Evolutionary conservation across 2,888 invertebrate genomes (phyloP).

Genomic region (Halictus quadricinctus): DNA sequence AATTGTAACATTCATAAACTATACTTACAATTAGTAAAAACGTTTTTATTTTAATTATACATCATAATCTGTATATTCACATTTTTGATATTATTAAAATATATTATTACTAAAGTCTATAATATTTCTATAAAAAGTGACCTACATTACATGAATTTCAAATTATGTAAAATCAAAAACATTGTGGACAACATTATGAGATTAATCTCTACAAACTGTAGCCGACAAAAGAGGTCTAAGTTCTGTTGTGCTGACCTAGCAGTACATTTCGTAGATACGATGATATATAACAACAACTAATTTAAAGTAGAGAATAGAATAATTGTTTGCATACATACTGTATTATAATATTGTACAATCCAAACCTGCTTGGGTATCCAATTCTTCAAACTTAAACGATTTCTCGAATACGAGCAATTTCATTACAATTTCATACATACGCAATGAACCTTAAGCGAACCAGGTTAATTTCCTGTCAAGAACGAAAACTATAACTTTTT

Average conservation of each 20-base stretch:
- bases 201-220: background rate
- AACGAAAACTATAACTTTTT: slow-evolving; percentile 1
- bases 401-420: background rate
- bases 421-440: background rate
- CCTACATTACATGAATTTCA: background rate
- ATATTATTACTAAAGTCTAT: slow-evolving; percentile 3
- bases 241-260: background rate
- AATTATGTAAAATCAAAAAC: background rate
- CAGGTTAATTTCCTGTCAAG: background rate
- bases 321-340: background rate
- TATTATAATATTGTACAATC: background rate
- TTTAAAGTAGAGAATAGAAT: slow-evolving; percentile 18
- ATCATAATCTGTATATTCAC: slow-evolving; percentile 24
- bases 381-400: slow-evolving; percentile 7
- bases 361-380: background rate
- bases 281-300: slow-evolving; percentile 8
- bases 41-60: slow-evolving; percentile 23
- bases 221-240: background rate
- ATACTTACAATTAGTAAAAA: slow-evolving; percentile 10
- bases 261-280: slow-evolving; percentile 7
- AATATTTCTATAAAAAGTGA: background rate
- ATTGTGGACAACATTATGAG: background rate
- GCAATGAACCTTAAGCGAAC: background rate
- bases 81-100: slow-evolving; percentile 11
- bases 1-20: slow-evolving; percentile 10